These are phyloP conservation scores for Capreolus pygargus DNA, from an alignment of 2,113 vertebrate genomes.

Conservation along the genomic window DNA sequence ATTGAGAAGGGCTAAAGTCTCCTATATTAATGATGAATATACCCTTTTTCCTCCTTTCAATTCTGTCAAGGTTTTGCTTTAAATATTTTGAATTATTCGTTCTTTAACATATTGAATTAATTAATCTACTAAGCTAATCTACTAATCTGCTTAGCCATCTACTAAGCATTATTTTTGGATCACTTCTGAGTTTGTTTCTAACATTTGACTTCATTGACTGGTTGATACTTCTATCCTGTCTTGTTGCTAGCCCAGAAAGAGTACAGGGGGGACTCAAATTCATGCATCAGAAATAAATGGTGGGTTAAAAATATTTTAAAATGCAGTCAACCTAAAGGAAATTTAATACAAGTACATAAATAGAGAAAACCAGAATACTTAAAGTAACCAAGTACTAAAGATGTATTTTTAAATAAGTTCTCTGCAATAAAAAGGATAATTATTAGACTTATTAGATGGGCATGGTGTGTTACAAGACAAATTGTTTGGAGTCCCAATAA, in stretches of 20 bases:
- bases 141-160: neutral
- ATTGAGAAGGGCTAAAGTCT: neutral
- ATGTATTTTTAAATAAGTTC: neutral
- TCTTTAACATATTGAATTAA: neutral
- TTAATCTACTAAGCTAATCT: too few relatives aligned
- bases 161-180: neutral
- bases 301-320: neutral
- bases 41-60: neutral
- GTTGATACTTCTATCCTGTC: neutral
- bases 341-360: neutral
- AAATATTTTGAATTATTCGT: neutral
- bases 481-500: neutral
- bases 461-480: neutral
- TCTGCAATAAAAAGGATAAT: neutral
- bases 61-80: neutral
- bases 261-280: neutral
- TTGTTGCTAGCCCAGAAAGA: neutral
- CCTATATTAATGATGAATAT: neutral
- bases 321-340: neutral
- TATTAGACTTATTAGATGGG: neutral
- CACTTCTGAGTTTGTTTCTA: neutral
- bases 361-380: neutral
- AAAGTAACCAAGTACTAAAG: neutral
- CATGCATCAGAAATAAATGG: neutral
- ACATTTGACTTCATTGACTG: neutral